Evolutionary conservation across 2,888 invertebrate species (phyloP).

Genomic region (Charanyca ferruginea): DNA sequence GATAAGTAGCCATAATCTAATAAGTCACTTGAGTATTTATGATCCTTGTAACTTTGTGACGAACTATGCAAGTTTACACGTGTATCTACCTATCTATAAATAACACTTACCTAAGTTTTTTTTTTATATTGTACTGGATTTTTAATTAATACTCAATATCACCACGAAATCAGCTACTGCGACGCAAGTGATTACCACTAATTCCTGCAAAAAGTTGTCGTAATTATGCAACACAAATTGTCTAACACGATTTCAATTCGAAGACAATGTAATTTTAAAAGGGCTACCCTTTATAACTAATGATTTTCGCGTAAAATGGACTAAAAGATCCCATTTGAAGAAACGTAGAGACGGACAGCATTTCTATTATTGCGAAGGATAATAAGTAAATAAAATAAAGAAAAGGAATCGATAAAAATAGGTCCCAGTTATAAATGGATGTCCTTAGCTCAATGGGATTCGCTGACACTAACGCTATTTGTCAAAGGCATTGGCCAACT

Average conservation of each 20-base stretch:
- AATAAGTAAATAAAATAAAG: too few species aligned
- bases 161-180: conserved; percentile 19
- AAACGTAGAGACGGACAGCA: conserved; percentile 21
- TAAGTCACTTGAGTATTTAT: conserved; percentile 63
- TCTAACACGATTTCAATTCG: conserved; percentile 42
- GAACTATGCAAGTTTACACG: conserved; percentile 35
- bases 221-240: conserved; percentile 34
- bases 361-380: conserved; percentile 26
- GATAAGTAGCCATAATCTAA: conserved; percentile 71
- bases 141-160: conserved; percentile 6
- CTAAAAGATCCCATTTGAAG: conserved; percentile 22
- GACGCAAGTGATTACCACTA: conserved; percentile 42
- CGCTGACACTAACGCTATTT: conserved; percentile 51
- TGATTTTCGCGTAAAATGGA: conserved; percentile 26
- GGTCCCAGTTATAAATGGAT: conserved; percentile 48
- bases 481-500: conserved; percentile 44
- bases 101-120: conserved; percentile 1
- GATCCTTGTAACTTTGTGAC: conserved; percentile 51
- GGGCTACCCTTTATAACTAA: conserved; percentile 41
- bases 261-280: conserved; percentile 31
- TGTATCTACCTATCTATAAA: conserved; percentile 26
- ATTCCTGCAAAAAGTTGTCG: conserved; percentile 26
- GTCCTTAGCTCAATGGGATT: conserved; percentile 39
- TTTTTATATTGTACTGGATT: conserved; percentile 2
- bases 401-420: conserved; percentile 36